Evolutionary conservation across 2,113 vertebrate species (phyloP).

Genomic region (Phrynocephalus versicolor): DNA sequence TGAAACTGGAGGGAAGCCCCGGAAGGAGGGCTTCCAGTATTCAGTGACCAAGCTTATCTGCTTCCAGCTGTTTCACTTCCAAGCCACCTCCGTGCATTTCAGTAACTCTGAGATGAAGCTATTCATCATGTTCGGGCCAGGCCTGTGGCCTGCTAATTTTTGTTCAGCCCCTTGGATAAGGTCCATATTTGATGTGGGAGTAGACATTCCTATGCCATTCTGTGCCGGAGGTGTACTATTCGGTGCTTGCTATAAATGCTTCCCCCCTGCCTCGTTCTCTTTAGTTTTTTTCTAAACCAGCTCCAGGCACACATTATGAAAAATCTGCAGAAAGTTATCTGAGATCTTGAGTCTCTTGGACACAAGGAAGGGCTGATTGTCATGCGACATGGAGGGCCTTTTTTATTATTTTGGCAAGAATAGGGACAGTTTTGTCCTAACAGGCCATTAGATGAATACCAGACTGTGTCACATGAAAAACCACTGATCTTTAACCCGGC

Average conservation of each 20-base stretch:
- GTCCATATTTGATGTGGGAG: background rate
- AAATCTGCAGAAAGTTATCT: conserved; percentile 65
- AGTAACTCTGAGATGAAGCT: background rate
- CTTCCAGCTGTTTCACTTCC: background rate
- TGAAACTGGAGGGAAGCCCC: background rate
- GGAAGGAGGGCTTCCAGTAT: background rate
- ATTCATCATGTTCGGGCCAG: background rate
- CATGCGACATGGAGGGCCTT: conserved; percentile 87
- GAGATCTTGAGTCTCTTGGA: conserved; percentile 63
- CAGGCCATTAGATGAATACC: conserved; percentile 88
- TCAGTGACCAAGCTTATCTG: background rate
- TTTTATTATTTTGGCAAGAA: conserved; percentile 87
- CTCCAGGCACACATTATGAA: conserved; percentile 36
- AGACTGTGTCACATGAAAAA: conserved; percentile 90
- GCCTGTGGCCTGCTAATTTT: background rate
- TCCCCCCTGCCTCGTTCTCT: too few relatives aligned
- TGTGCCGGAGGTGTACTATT: background rate
- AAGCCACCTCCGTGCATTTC: background rate
- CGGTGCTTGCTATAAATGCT: background rate
- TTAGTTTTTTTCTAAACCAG: conserved; percentile 23
- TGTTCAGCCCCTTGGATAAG: background rate
- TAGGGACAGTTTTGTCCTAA: conserved; percentile 95
- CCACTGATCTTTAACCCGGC: conserved; percentile 82
- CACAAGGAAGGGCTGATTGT: conserved; percentile 85
- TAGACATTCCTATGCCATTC: background rate